Conservation (phyloP, 2,888 invertebrate species). For the Euproctis similis region DNA sequence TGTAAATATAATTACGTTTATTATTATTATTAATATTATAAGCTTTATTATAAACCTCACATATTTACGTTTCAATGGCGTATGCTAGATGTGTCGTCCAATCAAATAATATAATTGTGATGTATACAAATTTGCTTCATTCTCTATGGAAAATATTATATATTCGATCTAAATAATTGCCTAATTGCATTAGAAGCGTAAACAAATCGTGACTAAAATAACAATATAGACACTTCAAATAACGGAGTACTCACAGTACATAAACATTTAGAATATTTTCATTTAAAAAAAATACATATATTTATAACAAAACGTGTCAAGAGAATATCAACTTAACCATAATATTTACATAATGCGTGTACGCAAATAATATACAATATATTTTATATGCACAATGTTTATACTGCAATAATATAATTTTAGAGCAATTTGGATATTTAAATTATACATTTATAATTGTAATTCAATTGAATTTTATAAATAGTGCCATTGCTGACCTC, state of each 20-base stretch:
- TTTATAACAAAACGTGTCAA: constrained; percentile 25
- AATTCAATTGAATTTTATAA: too few relatives aligned
- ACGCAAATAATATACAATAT: too few relatives aligned
- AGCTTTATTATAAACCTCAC: too few relatives aligned
- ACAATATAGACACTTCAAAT: constrained; percentile 10
- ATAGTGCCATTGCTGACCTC: too few relatives aligned
- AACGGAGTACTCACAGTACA: constrained; percentile 22
- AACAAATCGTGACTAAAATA: too few relatives aligned
- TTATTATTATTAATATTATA: too few relatives aligned
- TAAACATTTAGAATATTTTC: constrained; percentile 15
- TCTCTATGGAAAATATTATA: constrained; percentile 9
- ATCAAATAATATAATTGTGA: constrained; percentile 6
- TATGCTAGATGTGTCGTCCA: constrained; percentile 7
- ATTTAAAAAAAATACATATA: constrained; percentile 15
- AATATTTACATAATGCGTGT: too few relatives aligned
- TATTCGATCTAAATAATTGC: constrained; percentile 9
- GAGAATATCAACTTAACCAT: constrained; percentile 26
- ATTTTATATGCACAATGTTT: too few relatives aligned
- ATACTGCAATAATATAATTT: too few relatives aligned
- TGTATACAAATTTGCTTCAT: constrained; percentile 10
- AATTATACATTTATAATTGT: too few relatives aligned
- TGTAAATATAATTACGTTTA: too few relatives aligned
- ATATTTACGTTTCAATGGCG: constrained; percentile 2
- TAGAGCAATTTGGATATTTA: too few relatives aligned
- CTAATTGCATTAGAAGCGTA: constrained; percentile 7